Percentiles rank a stretch among this genome's conserved stretches.
Conservation (phyloP, 2,888 invertebrate species). For the Rosalia funebris region DNA sequence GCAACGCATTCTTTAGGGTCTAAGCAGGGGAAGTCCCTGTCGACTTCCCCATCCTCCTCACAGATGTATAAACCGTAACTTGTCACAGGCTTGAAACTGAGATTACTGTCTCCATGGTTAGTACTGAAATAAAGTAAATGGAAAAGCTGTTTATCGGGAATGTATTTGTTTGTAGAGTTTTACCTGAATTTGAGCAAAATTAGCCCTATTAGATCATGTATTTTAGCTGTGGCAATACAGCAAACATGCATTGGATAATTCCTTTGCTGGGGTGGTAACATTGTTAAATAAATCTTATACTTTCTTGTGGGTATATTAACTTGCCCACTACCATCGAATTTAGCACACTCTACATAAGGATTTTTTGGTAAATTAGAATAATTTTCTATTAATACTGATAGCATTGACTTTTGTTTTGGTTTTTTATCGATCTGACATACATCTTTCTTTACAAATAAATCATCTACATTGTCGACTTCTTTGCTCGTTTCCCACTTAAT, state of each 20-base stretch:
- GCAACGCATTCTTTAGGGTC: slow-evolving; percentile 89
- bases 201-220: slow-evolving; percentile 90
- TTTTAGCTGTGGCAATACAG: slow-evolving; percentile 85
- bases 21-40: slow-evolving; percentile 91
- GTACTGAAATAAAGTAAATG: too few species aligned
- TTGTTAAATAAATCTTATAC: slow-evolving; percentile 90
- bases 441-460: slow-evolving; percentile 69
- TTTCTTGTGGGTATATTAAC: slow-evolving; percentile 81
- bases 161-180: slow-evolving; percentile 18
- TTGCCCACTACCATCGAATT: slow-evolving; percentile 90
- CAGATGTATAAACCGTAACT: slow-evolving; percentile 92
- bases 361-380: slow-evolving; percentile 82
- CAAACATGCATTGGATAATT: slow-evolving; percentile 86
- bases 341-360: slow-evolving; percentile 89
- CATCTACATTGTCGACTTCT: slow-evolving; percentile 71
- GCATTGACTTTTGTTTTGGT: slow-evolving; percentile 67
- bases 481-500: slow-evolving; percentile 77
- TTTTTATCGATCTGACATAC: slow-evolving; percentile 50
- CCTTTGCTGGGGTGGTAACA: slow-evolving; percentile 83
- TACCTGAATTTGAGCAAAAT: slow-evolving; percentile 87
- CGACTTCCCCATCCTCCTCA: slow-evolving; percentile 96
- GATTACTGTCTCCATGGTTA: slow-evolving; percentile 68
- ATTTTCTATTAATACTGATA: slow-evolving; percentile 80
- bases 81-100: slow-evolving; percentile 71
- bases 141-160: too few species aligned